Base-by-base conservation (phyloP, 2,113 vertebrate species). In the Coracopsis vasa region DNA sequence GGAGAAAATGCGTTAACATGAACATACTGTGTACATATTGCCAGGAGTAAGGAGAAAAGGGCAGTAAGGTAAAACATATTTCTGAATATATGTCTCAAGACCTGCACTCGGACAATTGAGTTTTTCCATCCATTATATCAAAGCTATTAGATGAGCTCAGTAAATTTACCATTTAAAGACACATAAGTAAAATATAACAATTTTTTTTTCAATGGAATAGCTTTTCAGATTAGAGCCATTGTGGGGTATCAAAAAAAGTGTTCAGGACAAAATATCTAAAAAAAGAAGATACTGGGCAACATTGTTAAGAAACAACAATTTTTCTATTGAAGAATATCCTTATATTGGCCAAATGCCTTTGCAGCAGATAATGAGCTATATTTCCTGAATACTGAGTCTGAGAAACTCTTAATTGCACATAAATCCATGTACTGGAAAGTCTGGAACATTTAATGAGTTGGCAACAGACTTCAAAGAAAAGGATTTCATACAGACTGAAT, bases 371-470 rank as follows among this genome's bases (percentile, higher is more conserved):
- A 96, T 86, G 70, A 95, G 90, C 71, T 94, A 28, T 79, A 88
- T 89, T 96, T 96, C 83, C 88, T 86, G 83, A 93, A 79, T 88
- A 91, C 80, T 56, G 53, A 90, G 56, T 80, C 53, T 94, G 58
- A 97, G 72, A 95, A 96, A 88, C 64, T 64, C 88, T 73, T 96
- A 97, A 97, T 83, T 97, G 92, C 70, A 67, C 83, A 80, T 95
- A 92, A 87, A 85, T 84, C 77, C 79, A 47, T 84, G 79, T 93
- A 86, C 56, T 93, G 78, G 83, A 73, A 94, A 92, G 61, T 93
- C 60, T 91, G 75, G 24, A 90, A 61, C 82, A 83, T 69, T 92
- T 97, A 96, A 97, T 86, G 94, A 96, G 74, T 72, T 95, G 74
- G 88, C 80, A 93, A 48, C 82, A 87, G 45, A 56, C 80, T 93